Conservation (phyloP, 2,113 vertebrate species). For the Hoplias malabaricus region DNA sequence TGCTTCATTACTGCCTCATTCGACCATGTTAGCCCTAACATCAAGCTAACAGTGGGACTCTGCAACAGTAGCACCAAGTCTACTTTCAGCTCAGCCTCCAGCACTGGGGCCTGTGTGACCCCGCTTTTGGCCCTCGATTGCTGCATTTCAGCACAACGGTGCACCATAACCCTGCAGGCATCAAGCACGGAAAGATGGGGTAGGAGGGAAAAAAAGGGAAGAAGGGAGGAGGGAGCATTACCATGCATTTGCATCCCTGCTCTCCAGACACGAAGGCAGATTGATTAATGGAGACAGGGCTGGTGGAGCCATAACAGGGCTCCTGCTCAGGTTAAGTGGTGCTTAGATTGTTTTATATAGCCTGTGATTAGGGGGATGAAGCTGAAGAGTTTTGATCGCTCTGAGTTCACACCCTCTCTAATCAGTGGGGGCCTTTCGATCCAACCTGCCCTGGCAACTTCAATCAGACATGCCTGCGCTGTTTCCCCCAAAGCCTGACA, state of each 20-base stretch:
- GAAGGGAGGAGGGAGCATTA: conserved; percentile 49
- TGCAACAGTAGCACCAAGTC: conserved; percentile 1
- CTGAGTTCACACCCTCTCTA: conserved; percentile 66
- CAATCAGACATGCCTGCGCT: conserved; percentile 64
- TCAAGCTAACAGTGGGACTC: not conserved
- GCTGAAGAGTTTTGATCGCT: conserved; percentile 69
- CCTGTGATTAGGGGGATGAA: conserved; percentile 72
- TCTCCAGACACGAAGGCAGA: conserved; percentile 67
- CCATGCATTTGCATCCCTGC: conserved; percentile 69
- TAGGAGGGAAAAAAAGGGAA: conserved; percentile 21
- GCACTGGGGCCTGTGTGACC: not conserved
- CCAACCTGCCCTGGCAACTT: conserved; percentile 70
- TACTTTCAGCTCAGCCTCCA: conserved; percentile 1
- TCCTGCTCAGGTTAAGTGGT: conserved; percentile 76
- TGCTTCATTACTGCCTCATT: conserved; percentile 61
- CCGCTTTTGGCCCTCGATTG: not conserved
- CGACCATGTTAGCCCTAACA: conserved; percentile 21
- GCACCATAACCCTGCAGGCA: not conserved
- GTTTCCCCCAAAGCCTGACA: conserved; percentile 52
- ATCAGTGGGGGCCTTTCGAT: conserved; percentile 70
- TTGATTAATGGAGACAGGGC: conserved; percentile 81
- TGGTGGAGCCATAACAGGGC: conserved; percentile 74
- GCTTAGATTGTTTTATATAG: conserved; percentile 79
- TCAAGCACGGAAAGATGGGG: not conserved
- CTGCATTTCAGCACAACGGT: not conserved